These are phyloP conservation scores for Acrossocheilus fasciatus DNA, from an alignment of 2,797 vertebrate genomes.

Conservation along the genomic window DNA sequence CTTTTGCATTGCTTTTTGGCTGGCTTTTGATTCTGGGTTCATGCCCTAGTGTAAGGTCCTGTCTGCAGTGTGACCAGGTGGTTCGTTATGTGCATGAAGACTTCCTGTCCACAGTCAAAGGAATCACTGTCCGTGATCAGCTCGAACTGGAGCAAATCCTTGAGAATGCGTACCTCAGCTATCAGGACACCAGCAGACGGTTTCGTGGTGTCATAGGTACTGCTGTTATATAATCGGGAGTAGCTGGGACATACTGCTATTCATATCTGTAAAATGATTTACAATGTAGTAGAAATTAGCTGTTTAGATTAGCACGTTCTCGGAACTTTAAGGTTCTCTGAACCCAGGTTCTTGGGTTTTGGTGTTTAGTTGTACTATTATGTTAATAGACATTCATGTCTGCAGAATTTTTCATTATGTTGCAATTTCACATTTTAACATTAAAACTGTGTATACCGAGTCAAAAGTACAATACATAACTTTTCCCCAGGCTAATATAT, in stretches of 20 bases:
- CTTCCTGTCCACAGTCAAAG: conserved; percentile 59
- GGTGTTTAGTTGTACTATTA: neutral
- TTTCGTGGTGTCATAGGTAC: conserved; percentile 74
- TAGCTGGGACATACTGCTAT: neutral
- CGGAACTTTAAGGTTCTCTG: neutral
- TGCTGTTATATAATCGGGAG: neutral
- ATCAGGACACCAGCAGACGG: conserved; percentile 63
- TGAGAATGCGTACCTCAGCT: conserved; percentile 65
- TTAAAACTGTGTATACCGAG: no score
- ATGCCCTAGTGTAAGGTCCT: conserved; percentile 57
- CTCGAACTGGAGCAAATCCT: conserved; percentile 65
- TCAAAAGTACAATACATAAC: no score
- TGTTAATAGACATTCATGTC: neutral
- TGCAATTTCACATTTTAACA: no score
- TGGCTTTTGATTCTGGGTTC: conserved; percentile 58
- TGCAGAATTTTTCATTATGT: no score
- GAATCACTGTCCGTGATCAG: conserved; percentile 61
- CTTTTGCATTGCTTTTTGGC: conserved; percentile 17
- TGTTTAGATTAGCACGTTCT: neutral
- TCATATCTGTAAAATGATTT: neutral
- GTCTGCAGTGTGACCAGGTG: conserved; percentile 77
- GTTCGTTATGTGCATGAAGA: conserved; percentile 69
- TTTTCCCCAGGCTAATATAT: no score
- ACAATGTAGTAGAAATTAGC: neutral
- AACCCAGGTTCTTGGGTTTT: no score